Evolutionary conservation across 2,888 invertebrate species (phyloP).

Genomic region (Hoplodrina blanda): DNA sequence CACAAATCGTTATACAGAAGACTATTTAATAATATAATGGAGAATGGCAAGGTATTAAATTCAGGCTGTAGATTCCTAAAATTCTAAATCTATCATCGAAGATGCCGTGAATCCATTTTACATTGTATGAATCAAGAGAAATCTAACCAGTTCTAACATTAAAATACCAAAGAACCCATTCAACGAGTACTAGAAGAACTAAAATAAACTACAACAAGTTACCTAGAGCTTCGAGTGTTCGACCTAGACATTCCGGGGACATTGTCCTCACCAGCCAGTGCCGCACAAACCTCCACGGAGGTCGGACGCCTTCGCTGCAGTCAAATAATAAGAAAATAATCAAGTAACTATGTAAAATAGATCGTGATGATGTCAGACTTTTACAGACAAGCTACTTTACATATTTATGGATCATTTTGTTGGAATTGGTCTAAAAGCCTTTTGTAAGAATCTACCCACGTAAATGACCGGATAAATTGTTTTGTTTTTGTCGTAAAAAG

Average conservation of each 20-base stretch:
- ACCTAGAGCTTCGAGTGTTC: slow-evolving; percentile 34
- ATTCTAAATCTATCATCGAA: too few relatives aligned
- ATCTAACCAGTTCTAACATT: neutral
- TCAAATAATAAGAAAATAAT: slow-evolving; percentile 55
- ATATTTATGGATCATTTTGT: slow-evolving; percentile 33
- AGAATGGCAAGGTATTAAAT: too few relatives aligned
- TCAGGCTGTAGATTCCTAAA: too few relatives aligned
- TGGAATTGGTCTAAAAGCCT: slow-evolving; percentile 11
- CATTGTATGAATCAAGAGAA: neutral
- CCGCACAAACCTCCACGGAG: slow-evolving; percentile 50
- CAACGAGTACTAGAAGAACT: slow-evolving; percentile 14
- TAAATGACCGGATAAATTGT: slow-evolving; percentile 2
- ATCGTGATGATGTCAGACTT: slow-evolving; percentile 45
- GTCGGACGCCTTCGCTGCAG: slow-evolving; percentile 51
- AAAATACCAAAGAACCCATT: slow-evolving; percentile 10
- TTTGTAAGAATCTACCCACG: neutral
- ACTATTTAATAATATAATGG: too few relatives aligned
- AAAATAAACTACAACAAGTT: slow-evolving; percentile 46
- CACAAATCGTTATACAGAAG: too few relatives aligned
- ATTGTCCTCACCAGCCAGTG: slow-evolving; percentile 63
- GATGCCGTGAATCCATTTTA: too few relatives aligned
- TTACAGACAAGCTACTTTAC: slow-evolving; percentile 25
- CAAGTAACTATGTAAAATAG: slow-evolving; percentile 40
- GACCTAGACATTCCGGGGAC: slow-evolving; percentile 68
- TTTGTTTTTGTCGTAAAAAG: neutral